Percentiles rank a stretch among this genome's conserved stretches.
These are phyloP conservation scores for Liolophura sinensis DNA, from an alignment of 1,140 invertebrate species.

Conservation along the genomic window DNA sequence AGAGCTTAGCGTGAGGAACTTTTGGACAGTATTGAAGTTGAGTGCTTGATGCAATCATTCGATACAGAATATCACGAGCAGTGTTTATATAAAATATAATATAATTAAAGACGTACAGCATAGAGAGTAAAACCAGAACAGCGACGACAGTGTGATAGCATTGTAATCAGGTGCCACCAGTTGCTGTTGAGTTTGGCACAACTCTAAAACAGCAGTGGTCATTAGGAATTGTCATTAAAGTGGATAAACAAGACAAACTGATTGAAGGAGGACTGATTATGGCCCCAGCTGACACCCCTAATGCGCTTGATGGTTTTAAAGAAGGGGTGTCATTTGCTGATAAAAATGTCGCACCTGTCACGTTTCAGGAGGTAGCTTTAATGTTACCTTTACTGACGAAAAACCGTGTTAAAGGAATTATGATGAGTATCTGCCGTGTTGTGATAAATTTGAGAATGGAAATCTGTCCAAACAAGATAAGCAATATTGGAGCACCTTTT, in stretches of 20 bases:
- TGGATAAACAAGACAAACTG: background rate
- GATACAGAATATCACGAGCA: too few relatives aligned
- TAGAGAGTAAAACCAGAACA: too few relatives aligned
- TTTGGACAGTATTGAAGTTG: too few relatives aligned
- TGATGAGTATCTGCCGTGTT: background rate
- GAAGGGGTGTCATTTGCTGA: conserved; percentile 10
- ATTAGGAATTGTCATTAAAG: background rate
- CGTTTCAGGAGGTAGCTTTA: background rate
- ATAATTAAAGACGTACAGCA: too few relatives aligned
- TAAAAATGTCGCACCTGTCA: conserved; percentile 9
- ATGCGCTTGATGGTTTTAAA: conserved; percentile 3
- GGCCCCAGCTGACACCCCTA: conserved; percentile 6
- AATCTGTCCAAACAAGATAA: background rate
- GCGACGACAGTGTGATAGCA: too few relatives aligned
- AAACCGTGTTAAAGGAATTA: background rate
- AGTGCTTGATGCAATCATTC: too few relatives aligned
- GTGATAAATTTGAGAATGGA: background rate
- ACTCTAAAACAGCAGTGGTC: too few relatives aligned
- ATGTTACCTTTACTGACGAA: background rate
- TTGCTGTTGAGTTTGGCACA: too few relatives aligned
- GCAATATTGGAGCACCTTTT: conserved; percentile 11
- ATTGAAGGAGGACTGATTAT: background rate
- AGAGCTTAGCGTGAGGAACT: too few relatives aligned
- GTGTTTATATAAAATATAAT: too few relatives aligned
- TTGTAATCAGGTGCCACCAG: conserved; percentile 1